phyloP scores from a whole-genome alignment of 2,888 invertebrate genomes.

The Eucera pruinosa region DNA sequence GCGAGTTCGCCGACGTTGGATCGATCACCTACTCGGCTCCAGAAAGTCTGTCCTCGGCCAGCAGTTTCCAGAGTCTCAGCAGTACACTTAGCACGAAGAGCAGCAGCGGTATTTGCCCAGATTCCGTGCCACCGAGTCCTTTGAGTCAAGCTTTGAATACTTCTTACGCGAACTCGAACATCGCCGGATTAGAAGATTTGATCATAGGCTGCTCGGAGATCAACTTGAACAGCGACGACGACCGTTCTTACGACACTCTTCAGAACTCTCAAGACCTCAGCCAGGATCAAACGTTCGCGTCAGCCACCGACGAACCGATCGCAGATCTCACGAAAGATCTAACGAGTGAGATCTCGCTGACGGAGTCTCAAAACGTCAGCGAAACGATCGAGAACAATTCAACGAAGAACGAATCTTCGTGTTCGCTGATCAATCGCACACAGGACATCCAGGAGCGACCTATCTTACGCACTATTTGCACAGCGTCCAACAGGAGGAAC shows the following conservation, averaged over 20 bases:
- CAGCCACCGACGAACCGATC: slow-evolving; percentile 71
- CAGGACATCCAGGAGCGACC: slow-evolving; percentile 18
- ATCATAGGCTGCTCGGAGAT: slow-evolving; percentile 77
- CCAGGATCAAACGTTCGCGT: slow-evolving; percentile 76
- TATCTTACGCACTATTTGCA: not conserved
- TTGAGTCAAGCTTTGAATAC: slow-evolving; percentile 61
- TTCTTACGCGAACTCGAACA: slow-evolving; percentile 73
- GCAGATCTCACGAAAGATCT: slow-evolving; percentile 39
- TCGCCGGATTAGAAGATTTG: slow-evolving; percentile 78
- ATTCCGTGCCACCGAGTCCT: slow-evolving; percentile 69
- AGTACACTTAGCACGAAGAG: slow-evolving; percentile 77
- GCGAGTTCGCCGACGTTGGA: slow-evolving; percentile 77
- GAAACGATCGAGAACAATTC: not conserved
- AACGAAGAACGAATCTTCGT: not conserved
- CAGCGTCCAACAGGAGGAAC: slow-evolving; percentile 3
- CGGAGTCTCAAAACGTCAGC: not conserved
- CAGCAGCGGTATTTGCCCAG: slow-evolving; percentile 73
- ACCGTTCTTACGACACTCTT: slow-evolving; percentile 31
- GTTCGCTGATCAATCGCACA: not conserved
- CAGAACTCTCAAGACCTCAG: slow-evolving; percentile 66
- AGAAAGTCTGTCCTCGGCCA: slow-evolving; percentile 77
- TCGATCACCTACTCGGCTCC: slow-evolving; percentile 53
- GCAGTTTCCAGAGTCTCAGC: slow-evolving; percentile 79
- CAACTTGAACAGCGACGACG: slow-evolving; percentile 60
- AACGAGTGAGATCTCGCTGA: not conserved